Conservation (phyloP, 2,113 vertebrate species). For the Microtus pennsylvanicus region DNA sequence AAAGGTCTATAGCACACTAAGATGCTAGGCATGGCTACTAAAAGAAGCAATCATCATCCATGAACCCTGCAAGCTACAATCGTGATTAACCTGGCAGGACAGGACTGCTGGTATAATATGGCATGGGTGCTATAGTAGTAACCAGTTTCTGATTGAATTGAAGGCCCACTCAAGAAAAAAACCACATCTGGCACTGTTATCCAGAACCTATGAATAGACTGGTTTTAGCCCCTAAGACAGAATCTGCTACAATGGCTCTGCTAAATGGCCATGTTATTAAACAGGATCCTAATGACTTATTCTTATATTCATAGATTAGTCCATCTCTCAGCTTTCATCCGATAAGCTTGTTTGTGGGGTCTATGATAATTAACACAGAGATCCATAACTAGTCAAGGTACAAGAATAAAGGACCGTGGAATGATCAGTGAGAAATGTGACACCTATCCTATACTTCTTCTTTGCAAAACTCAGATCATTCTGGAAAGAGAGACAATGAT, state of each 20-base stretch:
- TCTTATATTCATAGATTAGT: background rate
- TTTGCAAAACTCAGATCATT: background rate
- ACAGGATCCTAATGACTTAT: background rate
- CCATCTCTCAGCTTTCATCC: background rate
- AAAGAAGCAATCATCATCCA: background rate
- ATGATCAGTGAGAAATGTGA: background rate
- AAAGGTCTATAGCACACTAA: background rate
- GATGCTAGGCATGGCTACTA: no score
- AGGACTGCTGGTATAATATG: background rate
- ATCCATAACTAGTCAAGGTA: background rate
- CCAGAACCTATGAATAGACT: background rate
- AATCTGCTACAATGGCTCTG: background rate
- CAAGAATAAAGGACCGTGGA: background rate
- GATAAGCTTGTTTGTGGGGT: background rate
- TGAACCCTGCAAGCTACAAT: background rate
- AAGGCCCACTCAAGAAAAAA: background rate
- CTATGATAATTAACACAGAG: background rate
- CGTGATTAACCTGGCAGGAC: background rate
- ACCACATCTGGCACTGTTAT: background rate
- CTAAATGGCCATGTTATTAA: background rate
- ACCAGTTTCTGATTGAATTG: background rate
- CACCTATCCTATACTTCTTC: no score
- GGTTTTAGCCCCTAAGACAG: background rate
- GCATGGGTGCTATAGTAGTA: background rate
- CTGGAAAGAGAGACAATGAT: background rate